Base-by-base conservation (phyloP, 2,113 vertebrate genomes). In the Lasiurus cinereus region DNA sequence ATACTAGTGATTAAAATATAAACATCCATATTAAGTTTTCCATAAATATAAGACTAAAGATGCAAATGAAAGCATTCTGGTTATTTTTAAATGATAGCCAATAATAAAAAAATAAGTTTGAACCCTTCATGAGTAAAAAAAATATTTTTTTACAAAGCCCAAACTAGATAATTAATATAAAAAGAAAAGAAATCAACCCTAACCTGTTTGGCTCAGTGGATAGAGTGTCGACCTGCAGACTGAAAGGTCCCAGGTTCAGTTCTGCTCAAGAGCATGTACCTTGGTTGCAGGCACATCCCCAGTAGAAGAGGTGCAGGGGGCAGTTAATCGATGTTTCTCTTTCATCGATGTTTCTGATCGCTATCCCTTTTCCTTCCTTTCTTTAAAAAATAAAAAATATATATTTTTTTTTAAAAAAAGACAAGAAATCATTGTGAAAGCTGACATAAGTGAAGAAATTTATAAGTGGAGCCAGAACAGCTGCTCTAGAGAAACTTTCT, bases 101-200 rank as follows among this genome's bases (percentile, higher is more conserved):
- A 74, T 50, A 79, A 88, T 64, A 80, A 21, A 64, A 89, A 88
- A 85, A 72, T 79, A 43, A 1, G 8, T 36, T 29, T 94, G 31
- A 83, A 64, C 15, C 84, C n/a, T 95, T 88, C 82, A 46, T 66
- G 7, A 90, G n/a, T 90, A 22, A 66, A 91, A 46, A 85, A 84
- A 31, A 29, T 87, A 90, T 31, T 96, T 88, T 78, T 88, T 73
- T 52, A 91, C 1, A 77, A 24, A 90, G 74, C 39, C 31, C 39
- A 76, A 93, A 69, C 22, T 21, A 14, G 43, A 48, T 64, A 39
- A 93, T 74, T 91, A 93, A 76, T 66, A 83, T 88, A 74, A 95
- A 88, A 87, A 36, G 39, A 67, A 67, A 54, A 27, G 62, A 64
- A 39, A 33, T 67, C 13, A 39, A 52, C 21, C 54, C 21, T 56